Conservation (phyloP, 2,113 vertebrate genomes). For the Mus musculus region GRCm39 chr1:88464001-88464500, state of each 20-base stretch:
- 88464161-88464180: background rate
- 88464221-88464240: background rate
- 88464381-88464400: background rate
- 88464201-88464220: background rate
- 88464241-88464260: background rate
- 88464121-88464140: too few species aligned
- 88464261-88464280: background rate
- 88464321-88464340: background rate
- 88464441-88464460: background rate
- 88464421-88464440: background rate
- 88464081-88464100: too few species aligned
- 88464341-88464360: background rate
- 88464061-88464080: too few species aligned
- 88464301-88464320: background rate
- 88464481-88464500: background rate
- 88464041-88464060: too few species aligned
- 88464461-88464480: background rate
- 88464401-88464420: too few species aligned
- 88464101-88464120: background rate
- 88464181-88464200: background rate
- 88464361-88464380: background rate
- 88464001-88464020: too few species aligned
- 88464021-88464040: too few species aligned
- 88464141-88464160: background rate
- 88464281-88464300: background rate